Conservation (phyloP, 2,113 vertebrate genomes). For the Neotoma lepida region DNA sequence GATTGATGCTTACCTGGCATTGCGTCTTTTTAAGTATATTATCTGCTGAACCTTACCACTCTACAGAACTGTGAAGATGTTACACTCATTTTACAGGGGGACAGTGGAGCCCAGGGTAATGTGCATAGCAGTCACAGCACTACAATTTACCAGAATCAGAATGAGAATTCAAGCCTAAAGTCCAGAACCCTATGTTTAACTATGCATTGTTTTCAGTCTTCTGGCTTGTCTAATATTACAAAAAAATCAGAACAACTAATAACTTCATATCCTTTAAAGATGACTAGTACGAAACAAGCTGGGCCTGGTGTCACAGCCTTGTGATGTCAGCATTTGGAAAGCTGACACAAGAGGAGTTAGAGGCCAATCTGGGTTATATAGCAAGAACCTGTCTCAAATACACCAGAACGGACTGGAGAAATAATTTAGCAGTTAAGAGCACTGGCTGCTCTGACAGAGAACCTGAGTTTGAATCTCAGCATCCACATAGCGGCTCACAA, state of each 20-base stretch:
- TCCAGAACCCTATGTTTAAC: neutral
- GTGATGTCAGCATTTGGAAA: neutral
- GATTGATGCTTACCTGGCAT: neutral
- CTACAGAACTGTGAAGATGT: neutral
- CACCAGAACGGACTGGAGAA: neutral
- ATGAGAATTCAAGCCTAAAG: neutral
- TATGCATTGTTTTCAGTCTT: neutral
- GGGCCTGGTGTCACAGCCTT: neutral
- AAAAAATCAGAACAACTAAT: neutral
- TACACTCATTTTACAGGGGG: neutral
- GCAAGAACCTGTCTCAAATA: neutral
- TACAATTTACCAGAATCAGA: neutral
- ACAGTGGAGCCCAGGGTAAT: neutral
- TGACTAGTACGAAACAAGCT: neutral
- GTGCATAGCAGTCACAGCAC: neutral
- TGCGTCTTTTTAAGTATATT: neutral
- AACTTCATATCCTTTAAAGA: neutral
- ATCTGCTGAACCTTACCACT: neutral
- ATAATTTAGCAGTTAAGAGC: neutral
- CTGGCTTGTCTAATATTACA: neutral
- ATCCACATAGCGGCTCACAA: neutral
- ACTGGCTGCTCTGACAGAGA: neutral
- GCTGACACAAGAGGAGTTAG: neutral
- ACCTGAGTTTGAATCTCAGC: neutral
- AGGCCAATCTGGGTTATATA: neutral